Evolutionary conservation across 2,113 vertebrate species (phyloP), one percentile per base, ranked within the genome.

Genomic region (Calidris pugnax): DNA sequence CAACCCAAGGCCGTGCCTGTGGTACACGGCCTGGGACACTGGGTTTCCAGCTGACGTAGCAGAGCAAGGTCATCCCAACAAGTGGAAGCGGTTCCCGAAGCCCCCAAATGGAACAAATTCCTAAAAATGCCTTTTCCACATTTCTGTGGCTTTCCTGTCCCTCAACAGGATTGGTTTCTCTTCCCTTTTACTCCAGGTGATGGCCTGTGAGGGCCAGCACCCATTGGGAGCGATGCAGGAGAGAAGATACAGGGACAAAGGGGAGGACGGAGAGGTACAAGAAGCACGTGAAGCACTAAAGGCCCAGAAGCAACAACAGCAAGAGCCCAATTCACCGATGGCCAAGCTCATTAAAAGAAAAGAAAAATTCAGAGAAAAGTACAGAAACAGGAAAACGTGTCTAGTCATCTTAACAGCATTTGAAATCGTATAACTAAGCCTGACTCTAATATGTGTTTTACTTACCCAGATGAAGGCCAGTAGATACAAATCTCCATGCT

Each of bases 1-100:
- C 43, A 23, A 20, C 23, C 23, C 10, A 59, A 45, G 68, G 10
- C 8, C 2, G 2, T 2, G 51, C 32, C 62, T 9, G 18, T 11
- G 48, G 30, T 12, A 7, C 21, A 1, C 3, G 0, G 1, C 37
- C 53, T 24, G 26, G 41, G 30, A 35, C 0, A 0, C 4, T 7
- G 57, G 12, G 7, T 19, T 64, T 85, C 22, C 69, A 33, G 24
- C 78, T 28, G 48, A 39, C 1, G 2, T 57, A 30, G 37, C 56
- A 43, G 22, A 66, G 28, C 1, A 13, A 75, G 41, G 16, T 26
- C 56, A 79, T 62, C 86, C 66, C 50, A 87, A 75, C 27, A 82
- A 20, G 33, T 2, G 37, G 32, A 2, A 30, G 10, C 5, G 3
- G 48, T 69, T 81, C 68, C 62, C n/a, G 55, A 87, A 69, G 50